These are phyloP conservation scores for Chroicocephalus ridibundus DNA, from an alignment of 2,113 vertebrate genomes.

Conservation along the genomic window DNA sequence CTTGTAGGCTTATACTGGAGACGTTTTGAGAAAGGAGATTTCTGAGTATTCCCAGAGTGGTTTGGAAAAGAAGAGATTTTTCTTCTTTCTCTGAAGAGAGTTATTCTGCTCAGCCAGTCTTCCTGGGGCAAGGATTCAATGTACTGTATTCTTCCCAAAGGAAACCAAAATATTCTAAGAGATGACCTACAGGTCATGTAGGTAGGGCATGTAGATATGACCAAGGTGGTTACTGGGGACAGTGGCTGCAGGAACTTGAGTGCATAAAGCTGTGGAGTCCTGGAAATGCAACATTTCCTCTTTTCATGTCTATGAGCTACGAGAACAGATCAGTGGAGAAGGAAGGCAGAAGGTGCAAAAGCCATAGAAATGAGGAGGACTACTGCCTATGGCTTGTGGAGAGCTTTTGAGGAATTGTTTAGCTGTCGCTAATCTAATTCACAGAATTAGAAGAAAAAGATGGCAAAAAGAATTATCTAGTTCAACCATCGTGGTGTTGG, in stretches of 20 bases:
- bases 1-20: neutral
- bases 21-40: neutral
- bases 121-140: neutral
- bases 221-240: neutral
- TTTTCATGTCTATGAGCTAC: neutral
- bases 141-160: neutral
- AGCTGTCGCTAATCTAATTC: neutral
- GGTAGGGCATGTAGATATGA: neutral
- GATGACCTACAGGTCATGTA: neutral
- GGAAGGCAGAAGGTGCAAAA: neutral
- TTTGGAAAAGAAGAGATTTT: neutral
- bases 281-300: neutral
- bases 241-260: neutral
- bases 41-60: neutral
- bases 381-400: neutral
- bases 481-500: rapidly evolving
- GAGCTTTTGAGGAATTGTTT: neutral
- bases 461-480: neutral
- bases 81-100: neutral
- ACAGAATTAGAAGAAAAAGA: neutral
- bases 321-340: neutral
- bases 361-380: neutral
- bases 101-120: neutral
- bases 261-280: neutral
- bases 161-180: neutral